Evolutionary conservation across 2,888 invertebrate species (phyloP).

Genomic region (Drosophila vallismaia): DNA sequence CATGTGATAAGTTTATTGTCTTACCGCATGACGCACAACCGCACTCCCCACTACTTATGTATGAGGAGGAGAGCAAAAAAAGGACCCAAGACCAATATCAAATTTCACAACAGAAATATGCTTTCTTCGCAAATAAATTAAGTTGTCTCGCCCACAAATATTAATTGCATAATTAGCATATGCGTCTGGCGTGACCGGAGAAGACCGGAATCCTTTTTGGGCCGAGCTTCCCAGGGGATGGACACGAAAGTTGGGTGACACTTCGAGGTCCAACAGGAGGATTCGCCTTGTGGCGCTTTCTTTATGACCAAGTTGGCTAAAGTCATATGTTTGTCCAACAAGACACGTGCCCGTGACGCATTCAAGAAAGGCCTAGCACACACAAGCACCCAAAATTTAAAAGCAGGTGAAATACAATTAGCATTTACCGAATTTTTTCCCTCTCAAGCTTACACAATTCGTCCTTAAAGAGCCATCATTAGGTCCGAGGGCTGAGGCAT

Average conservation of each 20-base stretch:
- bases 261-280: constrained; percentile 15
- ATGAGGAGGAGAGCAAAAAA: constrained; percentile 32
- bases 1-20: constrained; percentile 80
- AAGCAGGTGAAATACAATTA: constrained; percentile 2
- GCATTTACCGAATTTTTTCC: background rate
- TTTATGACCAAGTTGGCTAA: constrained; percentile 15
- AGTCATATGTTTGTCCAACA: constrained; percentile 59
- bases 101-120: constrained; percentile 69
- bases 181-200: constrained; percentile 78
- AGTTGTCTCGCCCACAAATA: constrained; percentile 83
- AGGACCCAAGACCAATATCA: constrained; percentile 60
- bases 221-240: constrained; percentile 10
- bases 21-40: constrained; percentile 64
- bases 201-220: constrained; percentile 14
- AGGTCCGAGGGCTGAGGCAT: background rate
- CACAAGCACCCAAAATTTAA: background rate
- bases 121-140: constrained; percentile 76
- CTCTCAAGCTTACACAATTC: background rate
- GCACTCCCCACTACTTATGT: constrained; percentile 4
- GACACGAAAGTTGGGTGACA: constrained; percentile 35
- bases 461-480: constrained; percentile 1
- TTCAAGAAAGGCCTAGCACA: background rate
- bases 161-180: constrained; percentile 85
- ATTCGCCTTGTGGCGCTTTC: constrained; percentile 4
- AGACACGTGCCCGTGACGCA: constrained; percentile 67